A percentile compares a stretch with the other conserved stretches of the same genome.
These are phyloP conservation scores for Aleadryas rufinucha DNA, from an alignment of 2,113 vertebrate species.

Conservation along the genomic window DNA sequence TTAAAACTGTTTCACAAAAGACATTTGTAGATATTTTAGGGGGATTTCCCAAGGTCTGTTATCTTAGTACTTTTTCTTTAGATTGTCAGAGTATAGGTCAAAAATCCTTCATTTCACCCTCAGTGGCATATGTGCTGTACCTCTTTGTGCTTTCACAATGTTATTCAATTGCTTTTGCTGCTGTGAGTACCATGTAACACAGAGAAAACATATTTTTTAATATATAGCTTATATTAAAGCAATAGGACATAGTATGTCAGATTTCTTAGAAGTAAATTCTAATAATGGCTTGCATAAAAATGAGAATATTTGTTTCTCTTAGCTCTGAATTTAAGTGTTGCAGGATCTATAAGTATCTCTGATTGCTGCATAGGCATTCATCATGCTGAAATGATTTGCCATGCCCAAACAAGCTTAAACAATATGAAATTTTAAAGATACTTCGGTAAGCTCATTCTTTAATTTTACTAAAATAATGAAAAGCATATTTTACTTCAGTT, in stretches of 20 bases:
- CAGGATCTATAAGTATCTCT: conserved; percentile 41
- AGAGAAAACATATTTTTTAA: conserved; percentile 42
- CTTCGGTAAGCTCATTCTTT: conserved; percentile 61
- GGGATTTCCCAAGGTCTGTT: conserved; percentile 10
- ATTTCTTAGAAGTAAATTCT: conserved; percentile 70
- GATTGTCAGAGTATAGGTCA: neutral
- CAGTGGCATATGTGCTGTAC: neutral
- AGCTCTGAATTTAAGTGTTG: conserved; percentile 67
- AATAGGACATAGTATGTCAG: conserved; percentile 62
- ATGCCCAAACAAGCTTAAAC: conserved; percentile 53
- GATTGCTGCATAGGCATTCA: conserved; percentile 35
- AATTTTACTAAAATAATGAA: conserved; percentile 78
- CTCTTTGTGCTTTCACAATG: conserved; percentile 25
- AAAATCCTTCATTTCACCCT: neutral
- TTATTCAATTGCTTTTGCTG: conserved; percentile 40
- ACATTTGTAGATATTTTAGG: conserved; percentile 9
- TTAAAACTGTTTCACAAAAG: conserved; percentile 8
- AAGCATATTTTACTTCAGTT: conserved; percentile 73
- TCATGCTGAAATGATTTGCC: conserved; percentile 61
- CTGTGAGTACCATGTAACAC: neutral
- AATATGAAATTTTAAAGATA: conserved; percentile 78
- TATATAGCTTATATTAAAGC: conserved; percentile 67
- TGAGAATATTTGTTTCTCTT: conserved; percentile 58
- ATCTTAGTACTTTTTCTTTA: neutral
- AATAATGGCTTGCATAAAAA: conserved; percentile 72